phyloP scores from a whole-genome alignment of 1,140 invertebrate species.

The Eriocheir sinensis region DNA sequence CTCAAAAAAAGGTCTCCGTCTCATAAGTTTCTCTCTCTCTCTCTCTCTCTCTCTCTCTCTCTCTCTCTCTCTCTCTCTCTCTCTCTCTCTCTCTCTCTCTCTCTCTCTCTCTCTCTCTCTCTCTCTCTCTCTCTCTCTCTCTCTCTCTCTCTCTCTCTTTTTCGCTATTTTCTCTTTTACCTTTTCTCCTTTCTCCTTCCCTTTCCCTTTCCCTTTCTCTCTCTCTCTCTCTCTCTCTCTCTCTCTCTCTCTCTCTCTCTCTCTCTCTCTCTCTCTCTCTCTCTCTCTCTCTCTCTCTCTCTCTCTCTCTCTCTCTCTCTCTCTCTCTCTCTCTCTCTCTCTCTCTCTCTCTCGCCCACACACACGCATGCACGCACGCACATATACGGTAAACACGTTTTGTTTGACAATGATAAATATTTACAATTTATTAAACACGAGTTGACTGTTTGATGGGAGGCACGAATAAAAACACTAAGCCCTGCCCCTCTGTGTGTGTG shows the following conservation, averaged over 20 bases:
- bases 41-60: too few species aligned
- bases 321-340: neutral
- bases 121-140: too few species aligned
- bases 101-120: too few species aligned
- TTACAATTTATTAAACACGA: constrained; percentile 1
- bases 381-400: neutral
- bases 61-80: too few species aligned
- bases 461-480: neutral
- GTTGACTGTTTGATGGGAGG: neutral
- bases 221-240: neutral
- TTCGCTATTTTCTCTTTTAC: too few species aligned
- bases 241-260: neutral
- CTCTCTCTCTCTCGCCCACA: neutral
- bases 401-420: constrained; percentile 8
- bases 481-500: neutral
- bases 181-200: too few species aligned
- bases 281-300: too few species aligned
- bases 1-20: too few species aligned
- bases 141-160: too few species aligned
- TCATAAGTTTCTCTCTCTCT: neutral
- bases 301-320: neutral
- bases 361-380: neutral
- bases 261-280: too few species aligned
- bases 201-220: neutral
- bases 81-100: too few species aligned